Percentiles rank a stretch among this genome's conserved stretches.
Evolutionary conservation across 2,113 vertebrate species (phyloP).

Genomic region (Laticauda laticaudata): DNA sequence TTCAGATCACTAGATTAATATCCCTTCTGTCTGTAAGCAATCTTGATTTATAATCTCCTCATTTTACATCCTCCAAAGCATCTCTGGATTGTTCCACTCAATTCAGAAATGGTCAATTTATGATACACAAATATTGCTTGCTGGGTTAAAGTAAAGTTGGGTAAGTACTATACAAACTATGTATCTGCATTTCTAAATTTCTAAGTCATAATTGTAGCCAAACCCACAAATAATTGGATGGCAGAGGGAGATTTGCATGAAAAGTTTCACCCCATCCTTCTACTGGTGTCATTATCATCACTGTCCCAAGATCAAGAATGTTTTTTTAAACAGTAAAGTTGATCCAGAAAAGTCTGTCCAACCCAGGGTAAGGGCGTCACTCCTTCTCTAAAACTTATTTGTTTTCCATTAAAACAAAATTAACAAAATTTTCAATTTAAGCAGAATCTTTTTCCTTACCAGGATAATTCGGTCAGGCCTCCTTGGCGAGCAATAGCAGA

Average conservation of each 20-base stretch:
- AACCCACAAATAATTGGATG: not conserved
- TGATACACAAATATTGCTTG: not conserved
- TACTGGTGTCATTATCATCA: not conserved
- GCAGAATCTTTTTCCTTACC: constrained; percentile 75
- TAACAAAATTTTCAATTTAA: no score
- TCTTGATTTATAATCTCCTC: not conserved
- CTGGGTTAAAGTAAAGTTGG: not conserved
- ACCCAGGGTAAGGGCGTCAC: not conserved
- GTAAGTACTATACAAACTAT: not conserved
- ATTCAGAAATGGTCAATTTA: not conserved
- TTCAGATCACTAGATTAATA: not conserved
- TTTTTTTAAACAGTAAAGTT: not conserved
- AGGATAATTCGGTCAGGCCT: constrained; percentile 88
- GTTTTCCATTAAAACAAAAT: no score
- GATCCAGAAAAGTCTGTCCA: not conserved
- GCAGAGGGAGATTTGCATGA: not conserved
- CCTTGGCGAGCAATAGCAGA: constrained; percentile 89
- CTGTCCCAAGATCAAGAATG: not conserved
- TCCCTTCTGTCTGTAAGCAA: not conserved
- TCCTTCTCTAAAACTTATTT: not conserved
- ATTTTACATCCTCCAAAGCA: not conserved
- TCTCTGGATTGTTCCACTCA: not conserved
- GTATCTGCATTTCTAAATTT: not conserved
- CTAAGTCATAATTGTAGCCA: not conserved
- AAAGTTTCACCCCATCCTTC: not conserved